Base-by-base conservation (phyloP, 2,113 vertebrate genomes). In the Paedocypris sp. region DNA sequence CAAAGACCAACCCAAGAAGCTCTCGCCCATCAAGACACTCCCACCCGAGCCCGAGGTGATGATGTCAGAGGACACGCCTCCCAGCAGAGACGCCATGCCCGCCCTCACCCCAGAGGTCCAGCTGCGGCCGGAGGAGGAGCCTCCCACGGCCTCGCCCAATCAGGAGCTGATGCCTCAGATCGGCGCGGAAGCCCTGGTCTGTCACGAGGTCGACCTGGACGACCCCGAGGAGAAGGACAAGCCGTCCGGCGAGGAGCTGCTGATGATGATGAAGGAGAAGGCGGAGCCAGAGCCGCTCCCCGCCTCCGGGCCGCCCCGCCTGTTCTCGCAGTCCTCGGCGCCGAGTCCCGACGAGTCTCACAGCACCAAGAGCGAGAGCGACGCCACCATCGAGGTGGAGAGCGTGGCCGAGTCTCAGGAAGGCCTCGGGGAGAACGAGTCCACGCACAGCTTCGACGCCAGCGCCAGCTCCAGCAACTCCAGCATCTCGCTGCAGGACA, bases 191-290 rank as follows among this genome's bases (percentile, higher is more conserved):
- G 90, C 89, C 0, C 73, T 98, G 52, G 86, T 98, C 41, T 98
- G 94, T 70, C 91, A 98, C 2, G 94, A 98, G 62, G 94, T 98
- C 0, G 94, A 98, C 74, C 78, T 98, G 69, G 94, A 97, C 13
- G 94, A 98, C 65, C 75, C 88, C 2, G 94, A 98, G 1, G 94
- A 98, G 36, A 91, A 91, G 74, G 94, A 97, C 11, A 94, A 93
- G 71, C 77, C 78, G 18, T 10, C 78, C 2, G 16, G 46, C 8
- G 86, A 90, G 20, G 88, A 90, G 6, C 72, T 77, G 36, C 77
- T 81, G 20, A 57, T 79, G 4, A 64, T 80, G 64, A 70, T 77
- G 3, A 7, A 39, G 2, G 71, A 80, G 48, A 85, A 63, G 29
- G 18, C 56, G 49, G 18, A 25, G 62, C 56, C 57, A 61, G 16